Conservation (phyloP, 92 coral and sea anemone species). For the Porites divaricata region DNA sequence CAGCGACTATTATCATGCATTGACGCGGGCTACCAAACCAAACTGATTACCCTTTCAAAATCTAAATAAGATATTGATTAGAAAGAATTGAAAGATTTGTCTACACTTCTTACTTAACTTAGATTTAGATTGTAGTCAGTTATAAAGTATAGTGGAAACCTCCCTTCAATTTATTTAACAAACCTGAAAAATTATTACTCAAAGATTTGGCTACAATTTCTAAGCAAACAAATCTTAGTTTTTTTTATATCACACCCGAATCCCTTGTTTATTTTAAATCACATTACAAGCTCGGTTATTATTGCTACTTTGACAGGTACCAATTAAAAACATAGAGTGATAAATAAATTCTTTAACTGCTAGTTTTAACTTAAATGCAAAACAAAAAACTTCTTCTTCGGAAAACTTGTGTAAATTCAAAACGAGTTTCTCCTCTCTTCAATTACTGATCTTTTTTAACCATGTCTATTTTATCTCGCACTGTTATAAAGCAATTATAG, state of each 20-base stretch:
- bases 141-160: neutral
- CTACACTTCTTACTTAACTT: too few species aligned
- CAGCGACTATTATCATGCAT: neutral
- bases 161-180: neutral
- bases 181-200: neutral
- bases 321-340: neutral
- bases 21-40: neutral
- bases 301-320: neutral
- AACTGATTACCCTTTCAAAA: neutral
- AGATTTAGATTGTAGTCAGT: neutral
- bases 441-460: neutral
- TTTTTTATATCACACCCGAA: neutral
- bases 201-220: neutral
- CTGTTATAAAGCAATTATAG: constrained; percentile 3
- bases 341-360: neutral
- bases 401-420: too few species aligned
- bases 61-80: neutral
- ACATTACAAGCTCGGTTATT: neutral
- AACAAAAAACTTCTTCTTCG: too few species aligned
- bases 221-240: neutral
- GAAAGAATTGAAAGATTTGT: too few species aligned
- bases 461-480: neutral
- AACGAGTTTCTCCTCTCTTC: too few species aligned
- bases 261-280: neutral
- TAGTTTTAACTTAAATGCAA: neutral